Evolutionary conservation across 2,888 invertebrate genomes (phyloP).

Genomic region (Diaperis boleti): DNA sequence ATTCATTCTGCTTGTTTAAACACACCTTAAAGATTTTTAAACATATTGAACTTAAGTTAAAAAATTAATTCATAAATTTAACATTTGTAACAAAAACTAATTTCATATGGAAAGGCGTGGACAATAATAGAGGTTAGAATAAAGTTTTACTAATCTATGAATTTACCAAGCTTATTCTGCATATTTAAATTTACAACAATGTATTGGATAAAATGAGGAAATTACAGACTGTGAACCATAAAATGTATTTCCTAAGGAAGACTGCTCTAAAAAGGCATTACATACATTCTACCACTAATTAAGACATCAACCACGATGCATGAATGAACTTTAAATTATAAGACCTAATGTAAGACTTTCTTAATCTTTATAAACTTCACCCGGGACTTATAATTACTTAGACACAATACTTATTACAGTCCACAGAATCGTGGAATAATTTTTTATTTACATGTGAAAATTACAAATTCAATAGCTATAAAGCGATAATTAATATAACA

Average conservation of each 20-base stretch:
- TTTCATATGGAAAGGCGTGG: too few species aligned
- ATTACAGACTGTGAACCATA: neutral
- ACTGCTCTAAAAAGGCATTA: neutral
- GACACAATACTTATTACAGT: neutral
- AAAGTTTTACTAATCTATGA: too few species aligned
- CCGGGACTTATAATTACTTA: neutral
- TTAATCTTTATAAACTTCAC: too few species aligned
- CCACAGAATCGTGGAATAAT: constrained; percentile 24
- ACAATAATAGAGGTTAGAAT: too few species aligned
- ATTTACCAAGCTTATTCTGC: too few species aligned
- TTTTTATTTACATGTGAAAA: constrained; percentile 9
- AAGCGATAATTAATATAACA: constrained; percentile 27
- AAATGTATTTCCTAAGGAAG: neutral
- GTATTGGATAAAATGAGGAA: too few species aligned
- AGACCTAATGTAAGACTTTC: neutral
- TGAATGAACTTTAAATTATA: neutral
- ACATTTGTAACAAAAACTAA: too few species aligned
- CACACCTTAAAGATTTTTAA: too few species aligned
- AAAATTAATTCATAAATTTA: too few species aligned
- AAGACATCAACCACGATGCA: neutral
- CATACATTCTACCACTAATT: neutral
- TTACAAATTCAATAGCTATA: constrained; percentile 1
- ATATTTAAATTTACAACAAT: neutral
- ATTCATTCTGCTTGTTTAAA: too few species aligned
- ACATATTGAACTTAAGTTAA: too few species aligned